phyloP scores from a whole-genome alignment of 2,113 vertebrate genomes.

The Podarcis raffonei region DNA sequence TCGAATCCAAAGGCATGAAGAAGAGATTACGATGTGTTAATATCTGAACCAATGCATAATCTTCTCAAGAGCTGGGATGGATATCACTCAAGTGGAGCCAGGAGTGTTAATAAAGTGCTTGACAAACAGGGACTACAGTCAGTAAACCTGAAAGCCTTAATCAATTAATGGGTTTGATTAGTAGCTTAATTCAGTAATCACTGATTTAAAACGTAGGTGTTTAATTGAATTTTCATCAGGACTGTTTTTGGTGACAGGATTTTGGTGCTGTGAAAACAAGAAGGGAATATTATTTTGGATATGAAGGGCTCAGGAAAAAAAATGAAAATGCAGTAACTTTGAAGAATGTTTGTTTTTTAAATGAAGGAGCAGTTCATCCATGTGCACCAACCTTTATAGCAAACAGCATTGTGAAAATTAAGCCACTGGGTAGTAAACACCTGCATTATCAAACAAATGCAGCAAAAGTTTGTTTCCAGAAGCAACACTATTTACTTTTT shows the following conservation, averaged over 20 bases:
- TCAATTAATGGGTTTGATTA: conserved; percentile 5
- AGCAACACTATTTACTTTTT: background rate
- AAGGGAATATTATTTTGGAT: background rate
- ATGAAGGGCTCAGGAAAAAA: background rate
- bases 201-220: background rate
- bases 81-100: background rate
- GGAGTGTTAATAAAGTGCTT: conserved; percentile 9
- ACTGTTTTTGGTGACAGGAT: background rate
- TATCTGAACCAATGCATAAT: background rate
- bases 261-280: background rate
- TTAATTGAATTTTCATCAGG: background rate
- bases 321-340: background rate
- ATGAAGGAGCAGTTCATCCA: background rate
- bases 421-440: background rate
- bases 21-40: background rate
- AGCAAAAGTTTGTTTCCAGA: background rate
- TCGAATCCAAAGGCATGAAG: background rate
- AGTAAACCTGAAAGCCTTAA: conserved; percentile 16
- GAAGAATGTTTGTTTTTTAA: background rate
- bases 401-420: background rate
- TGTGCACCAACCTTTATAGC: background rate
- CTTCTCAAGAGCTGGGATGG: background rate
- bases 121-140: background rate
- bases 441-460: background rate
- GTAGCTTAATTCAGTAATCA: background rate